A percentile compares a stretch with the other conserved stretches of the same genome.
Conservation (phyloP, 2,888 invertebrate species). For the Eugnorisma glareosa region DNA sequence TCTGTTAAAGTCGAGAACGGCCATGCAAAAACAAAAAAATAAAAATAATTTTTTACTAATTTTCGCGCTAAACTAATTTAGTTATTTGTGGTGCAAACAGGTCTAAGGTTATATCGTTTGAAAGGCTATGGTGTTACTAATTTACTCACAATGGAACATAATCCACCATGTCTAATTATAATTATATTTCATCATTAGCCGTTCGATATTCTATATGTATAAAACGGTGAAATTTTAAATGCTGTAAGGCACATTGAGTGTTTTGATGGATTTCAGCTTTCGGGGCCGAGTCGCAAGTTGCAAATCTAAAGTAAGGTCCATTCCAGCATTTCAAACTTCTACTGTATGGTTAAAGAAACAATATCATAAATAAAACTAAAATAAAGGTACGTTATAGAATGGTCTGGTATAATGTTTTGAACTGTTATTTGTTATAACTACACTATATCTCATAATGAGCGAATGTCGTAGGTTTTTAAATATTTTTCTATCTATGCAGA, state of each 20-base stretch:
- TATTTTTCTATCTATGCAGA: neutral
- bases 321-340: neutral
- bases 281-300: neutral
- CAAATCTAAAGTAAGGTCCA: neutral
- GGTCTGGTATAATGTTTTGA: conserved; percentile 80
- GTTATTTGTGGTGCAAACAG: neutral
- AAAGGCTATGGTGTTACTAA: conserved; percentile 22
- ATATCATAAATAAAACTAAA: conserved; percentile 65
- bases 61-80: neutral
- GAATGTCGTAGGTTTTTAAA: no score
- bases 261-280: neutral
- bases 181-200: conserved; percentile 5
- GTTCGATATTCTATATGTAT: neutral
- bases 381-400: conserved; percentile 85
- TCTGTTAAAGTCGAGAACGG: no score
- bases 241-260: neutral
- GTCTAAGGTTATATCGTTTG: conserved; percentile 5
- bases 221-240: neutral
- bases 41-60: no score
- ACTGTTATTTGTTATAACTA: conserved; percentile 66
- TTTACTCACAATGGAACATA: conserved; percentile 22
- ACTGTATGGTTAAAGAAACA: neutral
- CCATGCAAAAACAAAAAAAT: neutral
- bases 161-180: conserved; percentile 7
- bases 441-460: conserved; percentile 49